Base-by-base conservation (phyloP, 2,888 invertebrate species). In the Panzeria rudis region DNA sequence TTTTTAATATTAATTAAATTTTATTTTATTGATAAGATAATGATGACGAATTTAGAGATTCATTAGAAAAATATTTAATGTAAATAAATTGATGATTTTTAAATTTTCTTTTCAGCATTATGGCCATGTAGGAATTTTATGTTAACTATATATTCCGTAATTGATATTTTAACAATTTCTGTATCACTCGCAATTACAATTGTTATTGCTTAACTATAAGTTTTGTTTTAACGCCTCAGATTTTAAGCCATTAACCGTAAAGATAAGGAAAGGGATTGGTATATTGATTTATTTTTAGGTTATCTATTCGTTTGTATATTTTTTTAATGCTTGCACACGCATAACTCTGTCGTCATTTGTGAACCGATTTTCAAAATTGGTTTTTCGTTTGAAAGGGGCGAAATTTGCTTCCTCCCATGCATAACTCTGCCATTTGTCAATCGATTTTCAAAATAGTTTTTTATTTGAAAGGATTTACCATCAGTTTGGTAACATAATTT, bases 21-120 rank as follows among this genome's bases (percentile, higher is more conserved):
- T 66, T 50, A 73, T 62, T 69, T 62, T 59, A 76, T 76, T 62
- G 75, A 69, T 82, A 82, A 82, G 82, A 82, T 76, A 82, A 54
- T n/a, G 47, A 52, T 69, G 81, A 69, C 62, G 41, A 69, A 75
- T 61, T 50, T 62, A 35, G 15, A 61, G 29, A 71, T 79, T 79
- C 54, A 25, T 23, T 23, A 6, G 62, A 79, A 71, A 79, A 71
- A 35, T 71, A 17, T 62, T 32, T 44, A 61, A 47, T 32, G 20
- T 15, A 77, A 68, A 47, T 52, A 59, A 50, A 54, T 50, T 52
- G 9, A 17, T 6, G 13, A n/a, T 17, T 25, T 41, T 41, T 71
- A 7, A 17, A 41, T 38, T 20, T 20, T 13, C 5, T 41, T 25
- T 23, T 0, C 13, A 8, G 23, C 20, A 59, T 7, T 17, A 23